Evolutionary conservation across 2,113 vertebrate genomes (phyloP).

Genomic region (Dromiciops gliroides): DNA sequence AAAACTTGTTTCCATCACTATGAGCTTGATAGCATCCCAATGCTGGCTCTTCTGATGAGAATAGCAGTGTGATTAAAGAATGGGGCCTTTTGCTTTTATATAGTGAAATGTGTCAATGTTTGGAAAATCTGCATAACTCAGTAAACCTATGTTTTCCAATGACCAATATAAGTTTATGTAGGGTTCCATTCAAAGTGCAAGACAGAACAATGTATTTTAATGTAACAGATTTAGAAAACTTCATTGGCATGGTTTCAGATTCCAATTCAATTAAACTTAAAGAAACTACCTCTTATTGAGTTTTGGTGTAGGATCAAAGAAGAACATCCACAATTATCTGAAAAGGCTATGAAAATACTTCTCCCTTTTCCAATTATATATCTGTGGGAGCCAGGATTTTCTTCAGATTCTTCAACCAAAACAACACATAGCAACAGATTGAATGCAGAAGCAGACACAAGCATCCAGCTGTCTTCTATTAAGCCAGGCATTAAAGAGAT

Average conservation of each 20-base stretch:
- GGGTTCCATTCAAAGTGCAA: fast-evolving
- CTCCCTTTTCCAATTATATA: not conserved
- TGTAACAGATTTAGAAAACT: not conserved
- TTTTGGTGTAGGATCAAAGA: not conserved
- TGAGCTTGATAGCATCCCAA: too few species aligned
- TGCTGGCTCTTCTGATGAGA: not conserved
- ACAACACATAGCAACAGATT: fast-evolving
- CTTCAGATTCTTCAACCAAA: not conserved
- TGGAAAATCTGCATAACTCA: not conserved
- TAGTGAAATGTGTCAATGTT: too few species aligned
- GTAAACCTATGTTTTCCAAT: fast-evolving
- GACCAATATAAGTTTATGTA: fast-evolving
- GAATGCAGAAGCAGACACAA: too few species aligned
- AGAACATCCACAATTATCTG: not conserved
- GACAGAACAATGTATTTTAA: not conserved
- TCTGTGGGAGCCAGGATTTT: fast-evolving
- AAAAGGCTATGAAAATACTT: not conserved
- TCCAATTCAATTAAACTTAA: fast-evolving
- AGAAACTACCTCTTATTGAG: not conserved
- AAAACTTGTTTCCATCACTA: fast-evolving
- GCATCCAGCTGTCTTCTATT: too few species aligned
- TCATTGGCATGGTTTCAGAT: not conserved
- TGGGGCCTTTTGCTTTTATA: not conserved
- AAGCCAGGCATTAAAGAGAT: fast-evolving
- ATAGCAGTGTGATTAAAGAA: too few species aligned